Evolutionary conservation across 2,113 vertebrate genomes (phyloP).

Genomic region (Nannospalax galili): DNA sequence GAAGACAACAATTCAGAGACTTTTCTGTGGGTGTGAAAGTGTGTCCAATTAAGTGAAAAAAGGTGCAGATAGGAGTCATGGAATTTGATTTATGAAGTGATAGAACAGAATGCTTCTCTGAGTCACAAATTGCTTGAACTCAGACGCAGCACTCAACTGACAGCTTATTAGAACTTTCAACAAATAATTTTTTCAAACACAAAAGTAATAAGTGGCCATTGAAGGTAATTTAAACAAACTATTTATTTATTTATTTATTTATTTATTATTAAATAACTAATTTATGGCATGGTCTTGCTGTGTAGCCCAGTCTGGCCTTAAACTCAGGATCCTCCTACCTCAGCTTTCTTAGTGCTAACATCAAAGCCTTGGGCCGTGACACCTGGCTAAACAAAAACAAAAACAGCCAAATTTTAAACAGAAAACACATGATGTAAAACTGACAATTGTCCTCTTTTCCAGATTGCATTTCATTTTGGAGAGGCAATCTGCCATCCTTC

Average conservation of each 20-base stretch:
- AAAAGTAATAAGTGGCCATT: not conserved
- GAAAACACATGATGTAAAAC: not conserved
- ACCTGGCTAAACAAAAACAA: not conserved
- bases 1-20: not conserved
- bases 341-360: not conserved
- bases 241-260: not conserved
- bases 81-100: not conserved
- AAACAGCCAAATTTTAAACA: not conserved
- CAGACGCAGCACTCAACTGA: conserved; percentile 40
- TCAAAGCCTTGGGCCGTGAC: not conserved
- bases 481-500: not conserved
- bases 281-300: not conserved
- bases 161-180: not conserved
- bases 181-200: not conserved
- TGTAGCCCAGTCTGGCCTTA: not conserved
- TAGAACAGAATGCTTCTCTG: not conserved
- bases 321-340: not conserved
- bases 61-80: not conserved
- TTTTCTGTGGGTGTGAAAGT: not conserved
- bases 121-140: conserved; percentile 28
- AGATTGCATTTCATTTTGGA: not conserved
- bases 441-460: not conserved
- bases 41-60: not conserved
- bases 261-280: not conserved
- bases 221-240: not conserved